Evolutionary conservation across 2,797 vertebrate genomes (phyloP).

Genomic region (Liparis tanakae): DNA sequence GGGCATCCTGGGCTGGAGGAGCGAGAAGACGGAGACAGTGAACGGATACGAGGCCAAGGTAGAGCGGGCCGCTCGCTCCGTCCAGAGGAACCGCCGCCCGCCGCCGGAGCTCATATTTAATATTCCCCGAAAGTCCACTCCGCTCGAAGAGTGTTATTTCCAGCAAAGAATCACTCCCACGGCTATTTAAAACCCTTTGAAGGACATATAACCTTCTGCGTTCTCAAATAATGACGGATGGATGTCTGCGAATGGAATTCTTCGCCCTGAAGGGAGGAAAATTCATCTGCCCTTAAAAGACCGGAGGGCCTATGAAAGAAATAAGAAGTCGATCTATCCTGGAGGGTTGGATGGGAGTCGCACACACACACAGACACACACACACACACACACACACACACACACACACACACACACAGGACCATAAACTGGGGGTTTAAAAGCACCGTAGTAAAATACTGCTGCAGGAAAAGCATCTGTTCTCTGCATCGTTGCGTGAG

Average conservation of each 20-base stretch:
- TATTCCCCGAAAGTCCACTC: slow-evolving; percentile 39
- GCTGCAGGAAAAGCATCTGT: slow-evolving; percentile 40
- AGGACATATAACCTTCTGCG: slow-evolving; percentile 13
- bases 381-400: too few relatives aligned
- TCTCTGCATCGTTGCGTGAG: slow-evolving; percentile 57
- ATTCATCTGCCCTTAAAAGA: slow-evolving; percentile 9
- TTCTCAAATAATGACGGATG: slow-evolving; percentile 3
- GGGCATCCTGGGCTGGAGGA: slow-evolving; percentile 96
- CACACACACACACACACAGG: slow-evolving; percentile 17
- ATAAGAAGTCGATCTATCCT: not conserved
- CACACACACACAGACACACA: slow-evolving; percentile 5
- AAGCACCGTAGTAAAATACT: slow-evolving; percentile 57
- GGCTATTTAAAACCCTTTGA: slow-evolving; percentile 30
- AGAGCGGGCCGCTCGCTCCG: slow-evolving; percentile 26
- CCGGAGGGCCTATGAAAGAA: slow-evolving; percentile 30
- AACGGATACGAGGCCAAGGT: slow-evolving; percentile 98
- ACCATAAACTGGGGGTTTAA: slow-evolving; percentile 50
- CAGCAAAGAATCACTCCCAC: slow-evolving; percentile 17
- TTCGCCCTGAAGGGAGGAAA: slow-evolving; percentile 4
- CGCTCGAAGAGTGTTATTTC: slow-evolving; percentile 22
- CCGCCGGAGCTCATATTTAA: slow-evolving; percentile 16
- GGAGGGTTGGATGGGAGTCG: slow-evolving; percentile 49
- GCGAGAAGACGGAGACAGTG: slow-evolving; percentile 95
- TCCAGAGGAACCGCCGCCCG: slow-evolving; percentile 24
- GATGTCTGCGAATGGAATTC: not conserved